Percentiles rank a stretch among this genome's conserved stretches.
Evolutionary conservation across 2,113 vertebrate species (phyloP).

Genomic region (Aegypius monachus): DNA sequence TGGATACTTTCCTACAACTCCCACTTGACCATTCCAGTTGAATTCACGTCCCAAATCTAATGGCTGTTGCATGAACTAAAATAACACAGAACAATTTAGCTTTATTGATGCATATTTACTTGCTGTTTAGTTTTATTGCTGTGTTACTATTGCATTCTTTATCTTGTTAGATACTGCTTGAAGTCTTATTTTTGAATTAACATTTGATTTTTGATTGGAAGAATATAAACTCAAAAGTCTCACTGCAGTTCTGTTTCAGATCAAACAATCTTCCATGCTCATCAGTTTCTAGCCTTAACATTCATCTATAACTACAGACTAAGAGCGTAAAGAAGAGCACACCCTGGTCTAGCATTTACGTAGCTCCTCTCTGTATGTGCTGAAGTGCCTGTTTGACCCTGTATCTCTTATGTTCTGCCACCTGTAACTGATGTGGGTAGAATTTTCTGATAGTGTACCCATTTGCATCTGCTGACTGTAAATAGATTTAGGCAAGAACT

Average conservation of each 20-base stretch:
- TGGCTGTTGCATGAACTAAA: conserved; percentile 85
- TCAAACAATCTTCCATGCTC: not conserved
- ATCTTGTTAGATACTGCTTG: not conserved
- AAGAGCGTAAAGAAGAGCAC: not conserved
- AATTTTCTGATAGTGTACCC: not conserved
- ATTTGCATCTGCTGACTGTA: not conserved
- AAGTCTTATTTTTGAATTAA: not conserved
- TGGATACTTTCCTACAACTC: conserved; percentile 85
- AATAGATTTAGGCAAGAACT: not conserved
- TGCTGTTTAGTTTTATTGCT: not conserved
- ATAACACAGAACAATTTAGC: conserved; percentile 42
- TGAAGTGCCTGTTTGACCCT: not conserved
- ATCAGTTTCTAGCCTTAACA: not conserved
- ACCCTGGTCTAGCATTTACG: not conserved
- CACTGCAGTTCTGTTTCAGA: not conserved
- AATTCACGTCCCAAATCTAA: conserved; percentile 83
- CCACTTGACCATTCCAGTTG: conserved; percentile 79
- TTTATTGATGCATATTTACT: not conserved
- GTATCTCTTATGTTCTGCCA: not conserved
- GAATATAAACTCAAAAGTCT: not conserved
- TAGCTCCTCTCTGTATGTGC: not conserved
- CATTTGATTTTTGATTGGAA: not conserved
- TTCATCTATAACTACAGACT: not conserved
- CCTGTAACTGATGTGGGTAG: not conserved
- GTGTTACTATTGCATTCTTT: not conserved